Conservation (phyloP, 1,140 invertebrate species). For the Micrasema longulum region DNA sequence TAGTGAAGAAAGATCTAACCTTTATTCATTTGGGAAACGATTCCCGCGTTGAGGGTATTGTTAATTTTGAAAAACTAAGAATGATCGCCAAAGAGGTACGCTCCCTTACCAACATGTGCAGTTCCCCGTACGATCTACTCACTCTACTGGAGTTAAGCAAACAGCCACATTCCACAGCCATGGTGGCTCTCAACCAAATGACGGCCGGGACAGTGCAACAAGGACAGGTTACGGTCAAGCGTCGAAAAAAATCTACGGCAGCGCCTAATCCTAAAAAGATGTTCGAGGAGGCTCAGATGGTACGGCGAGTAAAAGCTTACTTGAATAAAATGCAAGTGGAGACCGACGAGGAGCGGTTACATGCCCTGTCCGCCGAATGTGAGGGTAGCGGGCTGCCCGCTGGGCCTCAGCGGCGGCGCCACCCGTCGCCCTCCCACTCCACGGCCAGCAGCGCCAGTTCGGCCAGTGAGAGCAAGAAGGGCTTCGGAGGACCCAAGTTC, state of each 20-base stretch:
- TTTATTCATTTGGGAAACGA: constrained; percentile 99
- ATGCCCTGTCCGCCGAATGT: constrained; percentile 90
- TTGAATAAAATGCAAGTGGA: constrained; percentile 92
- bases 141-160: constrained; percentile 88
- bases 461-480: constrained; percentile 81
- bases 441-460: constrained; percentile 91
- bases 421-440: constrained; percentile 88
- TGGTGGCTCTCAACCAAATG: constrained; percentile 90
- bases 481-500: constrained; percentile 75
- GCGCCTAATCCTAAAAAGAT: constrained; percentile 97
- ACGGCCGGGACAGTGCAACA: constrained; percentile 74
- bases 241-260: constrained; percentile 90
- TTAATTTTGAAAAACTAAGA: constrained; percentile 98
- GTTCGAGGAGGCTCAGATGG: constrained; percentile 99
- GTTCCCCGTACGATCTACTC: constrained; percentile 89
- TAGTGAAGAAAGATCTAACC: constrained; percentile 97
- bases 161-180: constrained; percentile 87
- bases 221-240: constrained; percentile 87
- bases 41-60: constrained; percentile 89
- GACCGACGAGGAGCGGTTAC: constrained; percentile 90
- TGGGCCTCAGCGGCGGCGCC: constrained; percentile 74
- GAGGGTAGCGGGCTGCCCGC: constrained; percentile 77
- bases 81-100: constrained; percentile 99
- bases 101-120: constrained; percentile 94
- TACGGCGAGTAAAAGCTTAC: constrained; percentile 94